A percentile compares a stretch with the other conserved stretches of the same genome.
Conservation (phyloP, 2,888 invertebrate genomes). For the Euzophera pinguis region DNA sequence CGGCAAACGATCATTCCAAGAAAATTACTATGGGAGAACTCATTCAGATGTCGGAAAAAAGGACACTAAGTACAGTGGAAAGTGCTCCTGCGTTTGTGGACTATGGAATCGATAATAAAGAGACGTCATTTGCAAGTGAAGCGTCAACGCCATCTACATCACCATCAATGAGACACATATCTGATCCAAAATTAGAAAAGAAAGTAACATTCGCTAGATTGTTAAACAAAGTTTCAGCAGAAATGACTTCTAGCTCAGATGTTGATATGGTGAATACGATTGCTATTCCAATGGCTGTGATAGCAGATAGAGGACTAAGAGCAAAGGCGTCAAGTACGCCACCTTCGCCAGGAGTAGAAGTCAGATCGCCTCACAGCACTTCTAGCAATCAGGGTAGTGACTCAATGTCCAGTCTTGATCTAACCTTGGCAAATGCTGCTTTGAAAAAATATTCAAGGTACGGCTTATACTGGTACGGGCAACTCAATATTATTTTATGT, state of each 20-base stretch:
- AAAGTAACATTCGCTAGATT: conserved; percentile 88
- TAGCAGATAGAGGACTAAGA: conserved; percentile 59
- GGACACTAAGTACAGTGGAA: conserved; percentile 66
- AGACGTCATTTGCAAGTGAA: conserved; percentile 81
- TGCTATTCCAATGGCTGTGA: conserved; percentile 69
- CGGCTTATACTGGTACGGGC: conserved; percentile 14
- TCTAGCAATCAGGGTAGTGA: conserved; percentile 89
- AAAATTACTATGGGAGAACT: conserved; percentile 86
- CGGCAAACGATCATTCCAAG: conserved; percentile 80
- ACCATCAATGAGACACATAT: conserved; percentile 77
- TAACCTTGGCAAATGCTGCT: conserved; percentile 81
- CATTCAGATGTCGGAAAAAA: conserved; percentile 85
- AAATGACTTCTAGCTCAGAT: conserved; percentile 88
- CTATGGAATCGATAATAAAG: conserved; percentile 74
- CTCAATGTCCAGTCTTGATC: conserved; percentile 86
- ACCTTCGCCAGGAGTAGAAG: conserved; percentile 83
- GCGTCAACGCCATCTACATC: conserved; percentile 75
- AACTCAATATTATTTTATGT: neutral
- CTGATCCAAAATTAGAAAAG: conserved; percentile 86
- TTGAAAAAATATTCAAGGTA: conserved; percentile 78
- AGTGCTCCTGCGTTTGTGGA: conserved; percentile 72
- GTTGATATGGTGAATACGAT: conserved; percentile 80
- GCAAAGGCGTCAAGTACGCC: conserved; percentile 77
- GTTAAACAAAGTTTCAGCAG: conserved; percentile 86
- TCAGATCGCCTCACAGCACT: conserved; percentile 83